These are phyloP conservation scores for Ophioninae sp. DNA, from an alignment of 2,888 invertebrate genomes.

Conservation along the genomic window DNA sequence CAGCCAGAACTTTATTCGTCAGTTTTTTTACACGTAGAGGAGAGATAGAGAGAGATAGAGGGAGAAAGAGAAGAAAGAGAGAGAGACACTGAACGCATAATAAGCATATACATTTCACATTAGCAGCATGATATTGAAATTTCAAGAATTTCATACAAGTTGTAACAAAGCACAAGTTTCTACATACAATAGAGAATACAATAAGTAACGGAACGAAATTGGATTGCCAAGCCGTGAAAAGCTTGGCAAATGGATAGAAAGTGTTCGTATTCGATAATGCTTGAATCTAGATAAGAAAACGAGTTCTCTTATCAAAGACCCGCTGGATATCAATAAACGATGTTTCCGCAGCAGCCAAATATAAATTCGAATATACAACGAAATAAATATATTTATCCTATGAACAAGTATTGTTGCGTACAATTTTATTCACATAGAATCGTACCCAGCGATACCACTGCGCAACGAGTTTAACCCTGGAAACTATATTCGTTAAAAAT, in stretches of 20 bases:
- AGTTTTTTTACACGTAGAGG: conserved; percentile 50
- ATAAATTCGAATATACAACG: not conserved
- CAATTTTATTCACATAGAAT: not conserved
- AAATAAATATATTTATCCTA: not conserved
- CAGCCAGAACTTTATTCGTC: conserved; percentile 53
- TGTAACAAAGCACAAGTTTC: conserved; percentile 15
- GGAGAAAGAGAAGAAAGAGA: conserved; percentile 37
- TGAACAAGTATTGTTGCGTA: conserved; percentile 1
- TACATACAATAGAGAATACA: conserved; percentile 17
- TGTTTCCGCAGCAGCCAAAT: not conserved
- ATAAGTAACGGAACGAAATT: conserved; percentile 17
- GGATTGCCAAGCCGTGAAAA: not conserved
- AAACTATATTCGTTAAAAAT: conserved; percentile 14
- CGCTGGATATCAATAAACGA: not conserved
- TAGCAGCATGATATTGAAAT: conserved; percentile 41
- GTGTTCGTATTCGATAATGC: not conserved
- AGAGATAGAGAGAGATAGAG: conserved; percentile 41
- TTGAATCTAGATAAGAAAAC: not conserved
- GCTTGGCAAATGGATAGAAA: not conserved
- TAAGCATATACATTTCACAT: conserved; percentile 53
- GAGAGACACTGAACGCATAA: conserved; percentile 58
- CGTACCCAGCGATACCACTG: not conserved
- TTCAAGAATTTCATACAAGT: conserved; percentile 22
- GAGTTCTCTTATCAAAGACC: not conserved
- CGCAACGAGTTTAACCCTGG: not conserved